A percentile compares a stretch with the other conserved stretches of the same genome.
Conservation (phyloP, 2,113 vertebrate genomes). For the Urocolius indicus region DNA sequence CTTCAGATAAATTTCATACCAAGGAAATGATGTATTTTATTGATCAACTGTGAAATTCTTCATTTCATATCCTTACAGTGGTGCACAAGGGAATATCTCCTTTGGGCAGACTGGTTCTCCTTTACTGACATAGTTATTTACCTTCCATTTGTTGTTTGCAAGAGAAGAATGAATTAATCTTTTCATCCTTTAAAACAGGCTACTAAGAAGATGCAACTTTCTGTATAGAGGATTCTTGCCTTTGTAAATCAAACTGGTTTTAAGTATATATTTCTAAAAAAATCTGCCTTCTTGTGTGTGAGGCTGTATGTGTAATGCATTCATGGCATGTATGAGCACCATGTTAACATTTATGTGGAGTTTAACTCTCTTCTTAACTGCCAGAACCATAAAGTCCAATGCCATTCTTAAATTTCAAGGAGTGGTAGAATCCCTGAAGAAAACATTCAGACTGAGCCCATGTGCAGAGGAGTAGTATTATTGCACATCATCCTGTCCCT, state of each 20-base stretch:
- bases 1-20: not conserved
- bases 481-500: not conserved
- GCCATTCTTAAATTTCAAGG: not conserved
- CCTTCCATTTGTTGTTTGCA: not conserved
- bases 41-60: not conserved
- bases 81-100: not conserved
- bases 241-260: not conserved
- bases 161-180: not conserved
- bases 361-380: not conserved
- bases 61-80: not conserved
- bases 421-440: not conserved
- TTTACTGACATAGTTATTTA: not conserved
- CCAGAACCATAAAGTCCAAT: not conserved
- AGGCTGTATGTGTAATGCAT: not conserved
- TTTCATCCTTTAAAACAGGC: not conserved
- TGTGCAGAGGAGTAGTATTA: not conserved
- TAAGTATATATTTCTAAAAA: not conserved
- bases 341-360: not conserved
- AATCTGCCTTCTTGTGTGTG: not conserved
- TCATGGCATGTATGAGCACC: not conserved
- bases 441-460: not conserved
- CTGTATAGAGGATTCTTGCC: not conserved
- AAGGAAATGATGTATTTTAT: not conserved
- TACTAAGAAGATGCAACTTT: not conserved
- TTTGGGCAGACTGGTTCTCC: not conserved